These are phyloP conservation scores for Grammomys surdaster DNA, from an alignment of 2,113 vertebrate species.

Conservation along the genomic window DNA sequence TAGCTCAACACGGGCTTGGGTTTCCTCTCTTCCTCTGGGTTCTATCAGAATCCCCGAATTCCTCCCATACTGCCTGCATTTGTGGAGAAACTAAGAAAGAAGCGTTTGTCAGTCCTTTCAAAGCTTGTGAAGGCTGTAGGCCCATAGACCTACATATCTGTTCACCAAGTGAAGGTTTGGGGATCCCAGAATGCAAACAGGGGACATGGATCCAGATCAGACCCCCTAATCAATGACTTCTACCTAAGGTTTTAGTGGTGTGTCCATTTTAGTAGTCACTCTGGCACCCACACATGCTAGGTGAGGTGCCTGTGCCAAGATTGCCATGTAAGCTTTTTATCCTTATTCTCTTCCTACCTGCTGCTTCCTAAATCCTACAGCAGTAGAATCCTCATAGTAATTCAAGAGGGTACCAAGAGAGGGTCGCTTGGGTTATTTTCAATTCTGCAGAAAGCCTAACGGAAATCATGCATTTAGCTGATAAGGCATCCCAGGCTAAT, in stretches of 20 bases:
- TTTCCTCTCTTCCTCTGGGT: not conserved
- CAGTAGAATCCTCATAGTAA: not conserved
- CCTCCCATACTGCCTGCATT: not conserved
- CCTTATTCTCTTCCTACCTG: not conserved
- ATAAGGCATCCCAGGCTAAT: slow-evolving; percentile 67
- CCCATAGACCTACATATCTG: not conserved
- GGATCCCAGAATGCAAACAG: not conserved
- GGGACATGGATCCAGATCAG: not conserved
- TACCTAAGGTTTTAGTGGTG: not conserved
- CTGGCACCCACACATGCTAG: not conserved
- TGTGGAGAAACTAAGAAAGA: not conserved
- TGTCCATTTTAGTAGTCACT: not conserved
- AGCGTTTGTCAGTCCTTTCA: not conserved
- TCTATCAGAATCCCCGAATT: slow-evolving; percentile 3
- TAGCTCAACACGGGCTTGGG: not conserved
- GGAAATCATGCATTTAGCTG: slow-evolving; percentile 69
- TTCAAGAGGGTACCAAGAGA: slow-evolving; percentile 38
- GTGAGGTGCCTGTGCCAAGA: not conserved
- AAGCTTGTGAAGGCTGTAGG: not conserved
- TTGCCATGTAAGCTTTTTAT: not conserved
- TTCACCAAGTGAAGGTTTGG: not conserved
- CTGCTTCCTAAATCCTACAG: slow-evolving; percentile 9
- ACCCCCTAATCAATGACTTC: not conserved
- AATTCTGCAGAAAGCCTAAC: slow-evolving; percentile 65
- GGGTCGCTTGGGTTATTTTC: slow-evolving; percentile 43